phyloP scores from a whole-genome alignment of 2,797 vertebrate genomes.

The Uromys caudimaculatus region DNA sequence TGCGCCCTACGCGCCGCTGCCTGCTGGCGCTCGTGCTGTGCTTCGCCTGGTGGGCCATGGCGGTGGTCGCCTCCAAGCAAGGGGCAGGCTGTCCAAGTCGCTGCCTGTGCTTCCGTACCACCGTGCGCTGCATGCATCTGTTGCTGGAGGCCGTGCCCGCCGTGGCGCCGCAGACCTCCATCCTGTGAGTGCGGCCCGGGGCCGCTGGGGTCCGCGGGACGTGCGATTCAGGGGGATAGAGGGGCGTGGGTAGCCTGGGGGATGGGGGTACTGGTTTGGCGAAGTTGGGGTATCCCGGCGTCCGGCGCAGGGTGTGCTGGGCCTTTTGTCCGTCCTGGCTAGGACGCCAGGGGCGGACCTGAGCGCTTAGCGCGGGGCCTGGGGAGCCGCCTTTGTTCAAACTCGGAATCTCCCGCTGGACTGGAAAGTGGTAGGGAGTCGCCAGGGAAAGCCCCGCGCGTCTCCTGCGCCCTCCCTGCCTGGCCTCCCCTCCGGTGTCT shows the following conservation, averaged over 20 bases:
- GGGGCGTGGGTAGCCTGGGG: neutral
- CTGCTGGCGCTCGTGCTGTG: constrained; percentile 80
- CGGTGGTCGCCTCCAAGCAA: constrained; percentile 83
- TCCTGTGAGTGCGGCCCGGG: constrained; percentile 93
- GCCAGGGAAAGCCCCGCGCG: neutral
- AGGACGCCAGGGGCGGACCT: constrained; percentile 60
- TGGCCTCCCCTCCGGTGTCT: neutral
- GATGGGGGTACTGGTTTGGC: no score
- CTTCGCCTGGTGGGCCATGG: constrained; percentile 82
- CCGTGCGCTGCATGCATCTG: constrained; percentile 98
- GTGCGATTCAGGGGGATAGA: no score
- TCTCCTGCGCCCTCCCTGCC: neutral
- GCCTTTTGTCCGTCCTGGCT: constrained; percentile 75
- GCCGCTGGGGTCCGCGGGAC: neutral
- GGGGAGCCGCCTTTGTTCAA: constrained; percentile 75
- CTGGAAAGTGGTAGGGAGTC: neutral
- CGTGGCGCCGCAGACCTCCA: constrained; percentile 94
- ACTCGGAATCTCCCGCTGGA: neutral
- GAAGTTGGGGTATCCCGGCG: neutral
- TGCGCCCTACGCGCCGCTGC: constrained; percentile 81
- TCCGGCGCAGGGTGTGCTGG: neutral
- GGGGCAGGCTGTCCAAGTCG: constrained; percentile 93
- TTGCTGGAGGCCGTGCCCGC: constrained; percentile 93
- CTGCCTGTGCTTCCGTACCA: constrained; percentile 97
- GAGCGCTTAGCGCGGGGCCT: constrained; percentile 57